A percentile compares a stretch with the other conserved stretches of the same genome.
These are phyloP conservation scores for Bubalus kerabau DNA, from an alignment of 2,113 vertebrate genomes.

Conservation along the genomic window DNA sequence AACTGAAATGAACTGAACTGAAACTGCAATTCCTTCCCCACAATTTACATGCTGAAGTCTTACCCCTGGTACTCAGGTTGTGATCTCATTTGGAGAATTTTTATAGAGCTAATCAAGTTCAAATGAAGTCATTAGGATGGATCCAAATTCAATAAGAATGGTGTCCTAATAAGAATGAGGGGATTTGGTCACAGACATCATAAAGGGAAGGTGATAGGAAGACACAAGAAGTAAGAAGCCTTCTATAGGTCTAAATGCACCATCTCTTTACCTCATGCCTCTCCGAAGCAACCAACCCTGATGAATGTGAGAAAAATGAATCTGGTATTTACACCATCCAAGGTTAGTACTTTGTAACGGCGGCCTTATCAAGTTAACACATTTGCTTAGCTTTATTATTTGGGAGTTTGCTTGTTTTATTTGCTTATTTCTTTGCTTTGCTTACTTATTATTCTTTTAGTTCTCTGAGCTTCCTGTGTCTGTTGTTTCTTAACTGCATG, in stretches of 20 bases:
- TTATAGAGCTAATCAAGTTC: neutral
- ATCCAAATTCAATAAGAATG: neutral
- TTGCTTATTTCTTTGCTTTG: neutral
- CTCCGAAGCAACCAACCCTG: neutral
- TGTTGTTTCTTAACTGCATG: neutral
- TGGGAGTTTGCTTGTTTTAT: neutral
- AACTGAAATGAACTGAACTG: neutral
- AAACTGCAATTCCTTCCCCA: neutral
- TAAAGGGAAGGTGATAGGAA: neutral
- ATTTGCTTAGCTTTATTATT: neutral
- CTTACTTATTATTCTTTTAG: neutral
- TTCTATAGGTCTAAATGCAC: neutral
- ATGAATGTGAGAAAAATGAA: neutral
- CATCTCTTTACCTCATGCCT: neutral
- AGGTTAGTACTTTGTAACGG: neutral
- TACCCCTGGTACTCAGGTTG: neutral
- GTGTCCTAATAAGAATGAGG: neutral
- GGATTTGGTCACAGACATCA: neutral
- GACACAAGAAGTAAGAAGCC: neutral
- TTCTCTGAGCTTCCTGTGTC: neutral
- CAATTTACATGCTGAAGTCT: neutral
- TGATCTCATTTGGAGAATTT: neutral
- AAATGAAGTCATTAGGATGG: neutral
- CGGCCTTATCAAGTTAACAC: neutral
- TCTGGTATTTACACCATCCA: neutral